Evolutionary conservation across 2,113 vertebrate genomes (phyloP), one percentile per base, ranked within the genome.

Genomic region (Lethenteron camtschaticum): DNA sequence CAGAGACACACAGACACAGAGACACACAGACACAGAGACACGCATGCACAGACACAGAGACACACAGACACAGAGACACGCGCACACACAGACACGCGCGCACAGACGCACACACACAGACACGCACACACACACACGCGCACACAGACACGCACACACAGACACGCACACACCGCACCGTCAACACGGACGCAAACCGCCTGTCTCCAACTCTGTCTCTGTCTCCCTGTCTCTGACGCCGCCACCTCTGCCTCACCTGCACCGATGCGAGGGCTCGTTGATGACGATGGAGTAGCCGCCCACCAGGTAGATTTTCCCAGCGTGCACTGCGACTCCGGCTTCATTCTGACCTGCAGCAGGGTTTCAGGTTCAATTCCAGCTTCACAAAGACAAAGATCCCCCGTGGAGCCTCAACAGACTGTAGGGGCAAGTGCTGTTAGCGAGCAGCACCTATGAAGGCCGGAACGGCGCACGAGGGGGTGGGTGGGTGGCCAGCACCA

Each of bases 291-390:
- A 97, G 79, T 97, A 97, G 73, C 92, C 92, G 72, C 92, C 92
- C 71, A 97, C 89, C 79, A 97, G 86, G 79, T 97, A 97, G 80
- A 97, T 92, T 79, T 90, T 85, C 75, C 87, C 86, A 72, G 86
- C 86, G 70, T 97, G 88, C 70, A 95, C 89, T 0, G 92, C 90
- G 16, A 97, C 85, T 73, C 89, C 92, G 57, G 90, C 90, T 79
- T 97, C 92, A 70, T 95, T 97, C 77, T 96, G 92, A 78, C 90
- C 92, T 97, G 74, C 71, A 80, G 77, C 41, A 41, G 41, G 2
- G 41, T 5, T 5, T 41, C 41, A 41, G 41, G 41, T 41, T 41
- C 41, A 41, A 41, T 41, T 41, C 6, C 41, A 41, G 41, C 76
- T 75, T 76, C 75, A 70, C 80, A 73, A 68, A 68, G 10, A 70